Percentiles rank a stretch among this genome's conserved stretches.
Conservation (phyloP, 2,888 invertebrate genomes). For the Dolichopus griseipennis region DNA sequence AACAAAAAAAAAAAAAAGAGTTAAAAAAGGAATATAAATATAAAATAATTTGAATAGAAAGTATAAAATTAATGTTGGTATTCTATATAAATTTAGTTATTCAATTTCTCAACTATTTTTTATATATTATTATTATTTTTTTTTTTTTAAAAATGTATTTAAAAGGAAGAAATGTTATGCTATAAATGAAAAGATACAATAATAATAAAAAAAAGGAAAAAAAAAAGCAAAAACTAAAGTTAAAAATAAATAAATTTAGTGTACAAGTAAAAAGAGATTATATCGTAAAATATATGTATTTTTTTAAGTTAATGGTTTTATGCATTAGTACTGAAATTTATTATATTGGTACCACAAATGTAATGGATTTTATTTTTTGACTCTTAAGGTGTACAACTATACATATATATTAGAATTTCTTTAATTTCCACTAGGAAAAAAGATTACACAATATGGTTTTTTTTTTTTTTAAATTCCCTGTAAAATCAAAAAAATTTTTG, state of each 20-base stretch:
- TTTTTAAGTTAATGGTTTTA: not conserved
- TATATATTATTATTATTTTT: too few species aligned
- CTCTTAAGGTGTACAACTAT: not conserved
- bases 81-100: not conserved
- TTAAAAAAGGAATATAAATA: not conserved
- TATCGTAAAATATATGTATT: not conserved
- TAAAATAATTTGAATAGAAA: not conserved
- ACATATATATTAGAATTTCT: not conserved
- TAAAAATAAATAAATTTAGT: not conserved
- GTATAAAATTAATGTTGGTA: not conserved
- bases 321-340: not conserved
- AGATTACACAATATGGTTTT: too few species aligned
- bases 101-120: not conserved
- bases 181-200: not conserved
- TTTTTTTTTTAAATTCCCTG: too few species aligned
- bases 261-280: not conserved
- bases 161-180: too few species aligned
- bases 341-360: not conserved
- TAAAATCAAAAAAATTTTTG: too few species aligned
- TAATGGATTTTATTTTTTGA: not conserved
- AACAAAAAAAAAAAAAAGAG: too few species aligned
- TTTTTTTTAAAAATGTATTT: not conserved
- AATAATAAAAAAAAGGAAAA: too few species aligned
- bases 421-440: not conserved
- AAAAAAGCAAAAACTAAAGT: not conserved